Conservation (phyloP, 23 tunicate genomes). For the Ascidia mentula region DNA sequence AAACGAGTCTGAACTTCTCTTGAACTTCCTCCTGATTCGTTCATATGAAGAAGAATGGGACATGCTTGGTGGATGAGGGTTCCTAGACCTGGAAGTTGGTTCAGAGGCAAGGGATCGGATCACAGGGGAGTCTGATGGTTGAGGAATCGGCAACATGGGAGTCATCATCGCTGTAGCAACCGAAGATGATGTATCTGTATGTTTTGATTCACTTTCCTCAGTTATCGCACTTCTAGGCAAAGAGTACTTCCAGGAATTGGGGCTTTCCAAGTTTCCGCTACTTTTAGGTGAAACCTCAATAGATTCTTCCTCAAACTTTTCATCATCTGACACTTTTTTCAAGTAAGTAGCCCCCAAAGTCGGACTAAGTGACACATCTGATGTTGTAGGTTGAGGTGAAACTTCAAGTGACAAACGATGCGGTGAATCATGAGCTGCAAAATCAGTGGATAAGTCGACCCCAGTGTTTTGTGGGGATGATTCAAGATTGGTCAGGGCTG, state of each 20-base stretch:
- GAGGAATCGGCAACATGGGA: constrained; percentile 39
- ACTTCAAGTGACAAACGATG: constrained; percentile 8
- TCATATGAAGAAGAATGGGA: constrained; percentile 40
- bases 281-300: neutral
- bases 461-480: constrained; percentile 26
- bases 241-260: constrained; percentile 13
- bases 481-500: constrained; percentile 31
- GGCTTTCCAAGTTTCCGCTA: neutral
- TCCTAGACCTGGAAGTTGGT: constrained; percentile 5
- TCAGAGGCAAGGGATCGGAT: constrained; percentile 65
- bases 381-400: constrained; percentile 51
- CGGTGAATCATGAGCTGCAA: constrained; percentile 13
- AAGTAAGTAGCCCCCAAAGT: constrained; percentile 14
- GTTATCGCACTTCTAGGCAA: neutral
- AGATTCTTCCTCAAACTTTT: neutral
- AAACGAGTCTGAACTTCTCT: constrained; percentile 46
- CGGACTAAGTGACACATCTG: constrained; percentile 32
- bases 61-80: constrained; percentile 49
- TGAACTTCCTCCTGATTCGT: constrained; percentile 32
- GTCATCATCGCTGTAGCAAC: constrained; percentile 15
- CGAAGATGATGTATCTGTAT: constrained; percentile 43
- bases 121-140: constrained; percentile 72
- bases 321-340: neutral
- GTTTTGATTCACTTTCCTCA: constrained; percentile 35
- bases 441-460: constrained; percentile 19